Conservation (phyloP, 92 coral and sea anemone species). For the Metridium senile region DNA sequence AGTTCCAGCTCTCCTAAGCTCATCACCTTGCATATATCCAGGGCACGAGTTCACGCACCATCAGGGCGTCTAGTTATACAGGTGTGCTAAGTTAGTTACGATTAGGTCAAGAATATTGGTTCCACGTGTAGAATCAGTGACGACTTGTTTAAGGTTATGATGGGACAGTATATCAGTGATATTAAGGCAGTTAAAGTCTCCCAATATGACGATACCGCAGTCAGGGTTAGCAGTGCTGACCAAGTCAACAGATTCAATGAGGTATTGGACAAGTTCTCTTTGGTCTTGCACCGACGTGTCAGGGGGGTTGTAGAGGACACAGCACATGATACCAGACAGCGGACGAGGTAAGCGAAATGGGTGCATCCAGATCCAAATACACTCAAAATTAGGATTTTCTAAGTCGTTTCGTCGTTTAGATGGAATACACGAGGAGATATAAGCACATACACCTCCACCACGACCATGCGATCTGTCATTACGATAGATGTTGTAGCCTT, state of each 20-base stretch:
- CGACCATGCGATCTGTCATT: too few species aligned
- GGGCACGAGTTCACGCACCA: too few species aligned
- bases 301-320: constrained; percentile 29
- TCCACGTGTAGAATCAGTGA: constrained; percentile 45
- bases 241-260: constrained; percentile 31
- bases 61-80: too few species aligned
- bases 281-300: constrained; percentile 22
- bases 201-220: constrained; percentile 39
- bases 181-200: constrained; percentile 52
- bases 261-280: constrained; percentile 27
- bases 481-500: too few species aligned
- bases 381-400: constrained; percentile 34
- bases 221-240: constrained; percentile 34
- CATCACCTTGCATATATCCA: too few species aligned
- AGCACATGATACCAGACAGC: constrained; percentile 29
- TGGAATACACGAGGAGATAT: too few species aligned
- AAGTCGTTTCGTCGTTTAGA: constrained; percentile 31
- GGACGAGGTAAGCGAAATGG: constrained; percentile 49
- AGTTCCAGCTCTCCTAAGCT: too few species aligned
- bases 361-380: constrained; percentile 52
- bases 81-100: constrained; percentile 35
- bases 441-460: too few species aligned
- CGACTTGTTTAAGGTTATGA: constrained; percentile 55
- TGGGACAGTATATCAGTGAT: constrained; percentile 1
- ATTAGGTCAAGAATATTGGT: constrained; percentile 44